These are phyloP conservation scores for Zaprionus ornatus DNA, from an alignment of 1,140 invertebrate species.

Conservation along the genomic window DNA sequence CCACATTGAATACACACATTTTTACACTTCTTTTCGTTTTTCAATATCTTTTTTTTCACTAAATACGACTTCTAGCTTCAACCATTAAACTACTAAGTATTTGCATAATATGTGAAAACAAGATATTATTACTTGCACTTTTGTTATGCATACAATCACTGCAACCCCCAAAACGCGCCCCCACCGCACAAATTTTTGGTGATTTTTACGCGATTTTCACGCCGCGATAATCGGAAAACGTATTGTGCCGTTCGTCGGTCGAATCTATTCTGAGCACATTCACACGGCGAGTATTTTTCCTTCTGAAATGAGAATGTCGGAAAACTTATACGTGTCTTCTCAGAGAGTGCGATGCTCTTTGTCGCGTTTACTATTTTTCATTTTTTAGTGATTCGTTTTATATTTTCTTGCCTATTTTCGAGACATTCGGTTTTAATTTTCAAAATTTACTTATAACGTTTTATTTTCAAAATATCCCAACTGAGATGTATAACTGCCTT, in stretches of 20 bases:
- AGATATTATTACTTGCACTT: conserved; percentile 79
- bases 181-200: conserved; percentile 27
- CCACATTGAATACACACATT: conserved; percentile 74
- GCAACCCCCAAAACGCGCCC: conserved; percentile 15
- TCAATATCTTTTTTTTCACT: conserved; percentile 19
- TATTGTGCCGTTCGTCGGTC: conserved; percentile 69
- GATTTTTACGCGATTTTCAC: conserved; percentile 46
- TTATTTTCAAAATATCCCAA: conserved; percentile 1
- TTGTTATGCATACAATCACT: conserved; percentile 58
- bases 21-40: conserved; percentile 27
- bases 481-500: conserved; percentile 17
- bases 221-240: conserved; percentile 44
- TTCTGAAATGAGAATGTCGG: conserved; percentile 40
- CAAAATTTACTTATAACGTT: neutral
- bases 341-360: conserved; percentile 37
- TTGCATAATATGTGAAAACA: conserved; percentile 53
- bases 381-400: neutral
- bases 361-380: neutral
- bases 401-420: neutral
- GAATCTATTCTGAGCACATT: conserved; percentile 69
- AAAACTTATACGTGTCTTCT: conserved; percentile 46
- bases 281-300: conserved; percentile 48
- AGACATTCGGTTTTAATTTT: neutral
- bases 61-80: conserved; percentile 2
- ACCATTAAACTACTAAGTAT: conserved; percentile 2